Evolutionary conservation across 2,113 vertebrate species (phyloP).

Genomic region (Choloepus hoffmanni): DNA sequence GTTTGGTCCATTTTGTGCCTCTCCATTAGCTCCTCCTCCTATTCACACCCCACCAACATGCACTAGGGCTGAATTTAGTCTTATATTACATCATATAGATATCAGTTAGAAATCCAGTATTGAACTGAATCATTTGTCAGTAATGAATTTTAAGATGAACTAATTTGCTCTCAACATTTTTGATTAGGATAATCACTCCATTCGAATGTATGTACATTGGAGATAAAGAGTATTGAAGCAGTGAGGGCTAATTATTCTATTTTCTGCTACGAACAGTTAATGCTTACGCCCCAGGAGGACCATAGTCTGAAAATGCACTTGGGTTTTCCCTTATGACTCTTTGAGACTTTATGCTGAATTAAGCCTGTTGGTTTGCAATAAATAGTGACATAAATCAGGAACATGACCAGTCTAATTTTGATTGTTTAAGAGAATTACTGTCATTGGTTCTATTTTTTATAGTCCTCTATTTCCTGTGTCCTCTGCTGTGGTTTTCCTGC

Average conservation of each 20-base stretch:
- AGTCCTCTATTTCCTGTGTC: conserved; percentile 21
- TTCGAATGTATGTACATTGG: conserved; percentile 65
- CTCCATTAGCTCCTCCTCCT: background rate
- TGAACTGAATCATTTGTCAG: conserved; percentile 79
- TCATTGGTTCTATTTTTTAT: conserved; percentile 22
- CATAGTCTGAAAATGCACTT: background rate
- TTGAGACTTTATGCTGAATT: background rate
- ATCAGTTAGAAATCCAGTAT: conserved; percentile 66
- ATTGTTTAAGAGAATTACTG: conserved; percentile 68
- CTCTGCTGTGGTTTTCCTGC: conserved; percentile 24
- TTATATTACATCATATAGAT: conserved; percentile 45
- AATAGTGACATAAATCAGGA: conserved; percentile 64
- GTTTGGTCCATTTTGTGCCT: background rate
- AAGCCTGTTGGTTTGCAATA: conserved; percentile 33
- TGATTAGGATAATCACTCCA: conserved; percentile 78
- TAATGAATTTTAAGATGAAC: conserved; percentile 75
- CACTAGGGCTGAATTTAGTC: background rate
- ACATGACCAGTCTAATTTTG: conserved; percentile 32
- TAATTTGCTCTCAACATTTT: conserved; percentile 80
- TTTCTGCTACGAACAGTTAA: background rate
- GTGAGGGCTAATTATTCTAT: conserved; percentile 65
- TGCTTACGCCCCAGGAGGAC: conserved; percentile 62
- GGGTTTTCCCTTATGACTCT: conserved; percentile 49
- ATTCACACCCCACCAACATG: background rate
- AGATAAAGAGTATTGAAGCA: conserved; percentile 80